Base-by-base conservation (phyloP, 2,797 vertebrate species). In the Pangasius sanitwongsei region DNA sequence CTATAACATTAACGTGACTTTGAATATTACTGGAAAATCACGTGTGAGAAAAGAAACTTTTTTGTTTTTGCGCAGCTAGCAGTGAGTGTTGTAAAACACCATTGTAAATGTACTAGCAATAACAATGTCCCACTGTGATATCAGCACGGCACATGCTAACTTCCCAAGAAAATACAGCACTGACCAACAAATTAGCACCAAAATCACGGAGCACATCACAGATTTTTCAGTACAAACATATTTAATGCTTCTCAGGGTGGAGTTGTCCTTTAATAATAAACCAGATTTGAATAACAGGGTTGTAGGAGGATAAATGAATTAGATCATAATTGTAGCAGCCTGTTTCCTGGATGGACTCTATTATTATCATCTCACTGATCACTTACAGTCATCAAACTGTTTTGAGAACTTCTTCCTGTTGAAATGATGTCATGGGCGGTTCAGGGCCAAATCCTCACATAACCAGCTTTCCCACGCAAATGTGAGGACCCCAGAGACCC, bases 401-500 rank as follows among this genome's bases (percentile, higher is more conserved):
- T 87, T 67, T 37, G 11, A 59, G 34, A 18, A 53, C 16, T 20
- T 48, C 87, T 83, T 88, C 67, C 67, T 88, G 80, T 50, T 74
- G 55, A 28, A 63, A 65, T 75, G 20, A 74, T 25, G 81, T 88
- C 80, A 88, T 63, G 41, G 28, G 80, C 4, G 20, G 80, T 44
- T 61, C 69, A 50, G 67, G 50, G 63, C 67, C 65, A 83, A 48
- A 16, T 25, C 28, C 37, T 74, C 50, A 31, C 53, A 28, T 12
- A 83, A 63, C 18, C 61, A 83, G 55, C 80, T 88, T 83, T 88
- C 87, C 80, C 80, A 88, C 41, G 41, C 81, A 74, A 63, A 34
- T 12, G 5, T 6, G 69, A 53, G 59, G 31, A 80, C 75, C 75
- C 12, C 75, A 53, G 61, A 67, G 75, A 80, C 86, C 15, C 61